Evolutionary conservation across 2,113 vertebrate species (phyloP).

Genomic region (Phylloscopus whistleri): DNA sequence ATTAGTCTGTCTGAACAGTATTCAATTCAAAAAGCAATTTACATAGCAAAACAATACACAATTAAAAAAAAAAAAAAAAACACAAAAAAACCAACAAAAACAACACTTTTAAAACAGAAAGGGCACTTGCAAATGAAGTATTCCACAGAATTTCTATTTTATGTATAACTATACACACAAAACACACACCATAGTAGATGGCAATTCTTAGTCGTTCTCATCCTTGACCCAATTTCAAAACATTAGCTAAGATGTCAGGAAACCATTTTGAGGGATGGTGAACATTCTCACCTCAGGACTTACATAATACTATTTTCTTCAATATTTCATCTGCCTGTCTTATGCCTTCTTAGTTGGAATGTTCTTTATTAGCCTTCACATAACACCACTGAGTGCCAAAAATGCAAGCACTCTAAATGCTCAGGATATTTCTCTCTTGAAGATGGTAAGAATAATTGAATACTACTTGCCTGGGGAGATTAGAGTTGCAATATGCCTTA

Average conservation of each 20-base stretch:
- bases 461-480: slow-evolving; percentile 17
- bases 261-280: neutral
- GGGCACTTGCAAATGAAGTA: neutral
- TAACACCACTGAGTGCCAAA: neutral
- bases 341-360: neutral
- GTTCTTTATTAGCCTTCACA: slow-evolving; percentile 17
- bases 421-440: slow-evolving; percentile 4
- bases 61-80: neutral
- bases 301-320: neutral
- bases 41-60: neutral
- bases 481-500: slow-evolving; percentile 17
- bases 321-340: slow-evolving; percentile 42
- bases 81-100: neutral
- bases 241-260: slow-evolving; percentile 15
- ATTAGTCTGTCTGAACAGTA: neutral
- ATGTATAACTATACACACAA: neutral
- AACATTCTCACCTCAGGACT: neutral
- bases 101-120: neutral
- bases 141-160: neutral
- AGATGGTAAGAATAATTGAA: slow-evolving; percentile 49
- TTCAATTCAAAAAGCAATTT: slow-evolving; percentile 4
- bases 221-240: slow-evolving; percentile 24
- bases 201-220: neutral
- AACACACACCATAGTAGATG: neutral
- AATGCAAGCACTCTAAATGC: neutral